Percentiles rank a stretch among this genome's conserved stretches.
These are phyloP conservation scores for Ploceus nigricollis DNA, from an alignment of 2,113 vertebrate species.

Conservation along the genomic window DNA sequence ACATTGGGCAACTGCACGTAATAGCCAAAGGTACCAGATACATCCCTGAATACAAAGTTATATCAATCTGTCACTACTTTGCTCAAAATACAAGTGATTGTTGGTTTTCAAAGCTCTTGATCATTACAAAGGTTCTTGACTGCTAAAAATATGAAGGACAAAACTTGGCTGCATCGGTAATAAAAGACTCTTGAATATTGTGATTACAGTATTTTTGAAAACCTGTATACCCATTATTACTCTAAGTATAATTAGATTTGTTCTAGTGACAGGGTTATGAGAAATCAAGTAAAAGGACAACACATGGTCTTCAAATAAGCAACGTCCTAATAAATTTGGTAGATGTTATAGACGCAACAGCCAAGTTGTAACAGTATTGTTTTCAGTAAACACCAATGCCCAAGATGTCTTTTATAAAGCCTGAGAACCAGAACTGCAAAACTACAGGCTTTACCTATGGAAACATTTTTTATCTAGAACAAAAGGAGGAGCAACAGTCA, in stretches of 20 bases:
- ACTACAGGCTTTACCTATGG: not conserved
- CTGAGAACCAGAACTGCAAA: not conserved
- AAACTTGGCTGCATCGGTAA: not conserved
- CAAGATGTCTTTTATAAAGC: not conserved
- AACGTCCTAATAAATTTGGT: not conserved
- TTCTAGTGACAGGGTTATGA: not conserved
- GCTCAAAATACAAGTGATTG: not conserved
- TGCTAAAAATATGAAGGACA: not conserved
- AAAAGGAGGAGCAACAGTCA: not conserved
- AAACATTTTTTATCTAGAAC: not conserved
- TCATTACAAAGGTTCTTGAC: not conserved
- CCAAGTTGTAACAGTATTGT: not conserved
- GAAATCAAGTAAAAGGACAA: not conserved
- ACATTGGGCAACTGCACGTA: not conserved
- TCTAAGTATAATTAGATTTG: not conserved
- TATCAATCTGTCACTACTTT: not conserved
- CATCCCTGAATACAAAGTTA: not conserved
- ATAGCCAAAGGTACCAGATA: not conserved
- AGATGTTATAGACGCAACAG: not conserved
- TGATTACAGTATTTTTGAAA: not conserved
- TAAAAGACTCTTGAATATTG: not conserved
- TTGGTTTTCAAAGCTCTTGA: not conserved
- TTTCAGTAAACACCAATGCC: not conserved
- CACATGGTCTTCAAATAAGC: not conserved
- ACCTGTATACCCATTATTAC: not conserved